Evolutionary conservation across 2,797 vertebrate species (phyloP).

Genomic region (Acrocephalus scirpaceus): DNA sequence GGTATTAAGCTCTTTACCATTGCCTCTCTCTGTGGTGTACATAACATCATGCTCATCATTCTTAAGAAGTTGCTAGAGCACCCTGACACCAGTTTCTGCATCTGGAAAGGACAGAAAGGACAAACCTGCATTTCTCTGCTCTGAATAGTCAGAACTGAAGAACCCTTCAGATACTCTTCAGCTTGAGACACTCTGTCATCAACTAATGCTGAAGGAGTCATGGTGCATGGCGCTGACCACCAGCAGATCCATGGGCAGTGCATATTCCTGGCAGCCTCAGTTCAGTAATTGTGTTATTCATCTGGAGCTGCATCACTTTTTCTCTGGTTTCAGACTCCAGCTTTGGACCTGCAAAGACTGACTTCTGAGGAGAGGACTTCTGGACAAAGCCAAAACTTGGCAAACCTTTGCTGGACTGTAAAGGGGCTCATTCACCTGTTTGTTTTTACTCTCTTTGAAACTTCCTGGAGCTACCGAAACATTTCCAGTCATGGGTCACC

Average conservation of each 20-base stretch:
- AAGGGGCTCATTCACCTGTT: not conserved
- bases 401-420: not conserved
- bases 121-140: not conserved
- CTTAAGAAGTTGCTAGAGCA: not conserved
- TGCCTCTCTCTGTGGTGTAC: not conserved
- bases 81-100: not conserved
- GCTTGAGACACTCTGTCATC: accelerated
- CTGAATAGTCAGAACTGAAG: not conserved
- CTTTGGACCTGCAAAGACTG: not conserved
- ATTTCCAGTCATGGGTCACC: not conserved
- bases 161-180: not conserved
- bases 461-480: not conserved
- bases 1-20: not conserved
- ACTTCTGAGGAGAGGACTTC: not conserved
- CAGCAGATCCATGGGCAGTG: not conserved
- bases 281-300: not conserved
- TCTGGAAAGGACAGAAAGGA: not conserved
- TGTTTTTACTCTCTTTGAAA: not conserved
- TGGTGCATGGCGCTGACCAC: not conserved
- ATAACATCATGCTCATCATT: accelerated
- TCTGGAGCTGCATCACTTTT: not conserved
- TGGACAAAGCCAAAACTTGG: not conserved
- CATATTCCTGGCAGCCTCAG: not conserved
- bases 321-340: not conserved
- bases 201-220: accelerated